A percentile compares a stretch with the other conserved stretches of the same genome.
Conservation (phyloP, 1,140 invertebrate species). For the Cheumatopsyche charites region DNA sequence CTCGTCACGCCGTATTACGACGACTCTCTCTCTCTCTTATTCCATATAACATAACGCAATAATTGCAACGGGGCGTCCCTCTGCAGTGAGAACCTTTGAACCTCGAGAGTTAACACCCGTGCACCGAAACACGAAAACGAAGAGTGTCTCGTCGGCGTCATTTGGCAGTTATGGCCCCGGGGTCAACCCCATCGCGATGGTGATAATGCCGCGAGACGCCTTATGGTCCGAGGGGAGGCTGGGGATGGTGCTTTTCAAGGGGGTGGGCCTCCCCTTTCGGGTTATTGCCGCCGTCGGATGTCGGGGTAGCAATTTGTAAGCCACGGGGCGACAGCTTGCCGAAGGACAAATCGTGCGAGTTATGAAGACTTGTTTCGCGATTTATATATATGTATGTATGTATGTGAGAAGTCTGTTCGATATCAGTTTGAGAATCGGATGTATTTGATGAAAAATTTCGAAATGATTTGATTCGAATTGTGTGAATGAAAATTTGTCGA, state of each 20-base stretch:
- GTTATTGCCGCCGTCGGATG: conserved; percentile 1
- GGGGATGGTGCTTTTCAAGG: background rate
- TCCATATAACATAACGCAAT: no score
- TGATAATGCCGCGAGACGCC: background rate
- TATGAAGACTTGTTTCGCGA: background rate
- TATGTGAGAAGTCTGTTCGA: background rate
- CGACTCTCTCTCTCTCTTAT: no score
- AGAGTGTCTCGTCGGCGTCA: background rate
- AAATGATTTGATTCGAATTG: no score
- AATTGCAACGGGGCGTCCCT: no score
- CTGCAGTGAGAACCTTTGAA: background rate
- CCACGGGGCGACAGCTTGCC: conserved; percentile 4
- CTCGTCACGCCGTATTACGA: conserved; percentile 4
- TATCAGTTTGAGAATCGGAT: background rate
- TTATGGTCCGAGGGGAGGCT: background rate
- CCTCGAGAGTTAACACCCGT: conserved; percentile 23
- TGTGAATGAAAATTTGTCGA: no score
- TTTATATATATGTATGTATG: no score
- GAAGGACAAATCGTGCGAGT: conserved; percentile 9
- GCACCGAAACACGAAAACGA: background rate
- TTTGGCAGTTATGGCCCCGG: conserved; percentile 13
- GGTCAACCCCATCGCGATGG: conserved; percentile 12
- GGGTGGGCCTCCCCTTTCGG: background rate
- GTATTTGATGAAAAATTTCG: no score
- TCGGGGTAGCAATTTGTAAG: background rate